Conservation (phyloP, 2,888 invertebrate species). For the Oxystoma pomonae region DNA sequence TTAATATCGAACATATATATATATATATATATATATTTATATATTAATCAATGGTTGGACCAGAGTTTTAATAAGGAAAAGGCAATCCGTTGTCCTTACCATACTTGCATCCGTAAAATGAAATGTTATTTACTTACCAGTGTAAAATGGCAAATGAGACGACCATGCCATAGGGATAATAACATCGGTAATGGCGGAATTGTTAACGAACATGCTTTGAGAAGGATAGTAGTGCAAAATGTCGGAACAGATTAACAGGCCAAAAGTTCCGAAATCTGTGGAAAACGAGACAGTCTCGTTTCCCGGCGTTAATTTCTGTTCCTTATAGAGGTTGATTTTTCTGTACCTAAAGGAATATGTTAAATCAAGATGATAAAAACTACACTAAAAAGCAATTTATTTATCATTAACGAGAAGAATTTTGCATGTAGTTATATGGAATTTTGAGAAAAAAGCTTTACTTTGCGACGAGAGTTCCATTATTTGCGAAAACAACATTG, state of each 20-base stretch:
- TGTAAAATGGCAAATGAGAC: slow-evolving; percentile 29
- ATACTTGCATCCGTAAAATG: too few species aligned
- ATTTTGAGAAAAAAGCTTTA: too few species aligned
- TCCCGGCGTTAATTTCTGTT: slow-evolving; percentile 30
- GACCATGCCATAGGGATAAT: slow-evolving; percentile 30
- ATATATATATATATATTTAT: too few species aligned
- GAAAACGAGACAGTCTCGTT: slow-evolving; percentile 26
- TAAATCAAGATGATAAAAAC: too few species aligned
- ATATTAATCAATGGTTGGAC: too few species aligned
- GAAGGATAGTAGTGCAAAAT: slow-evolving; percentile 30
- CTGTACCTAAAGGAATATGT: slow-evolving; percentile 31
- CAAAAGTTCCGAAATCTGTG: slow-evolving; percentile 34
- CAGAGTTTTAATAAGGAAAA: too few species aligned
- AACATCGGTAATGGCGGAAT: slow-evolving; percentile 26
- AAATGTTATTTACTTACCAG: slow-evolving; percentile 30
- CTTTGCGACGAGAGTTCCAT: slow-evolving; percentile 26
- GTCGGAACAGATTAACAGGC: slow-evolving; percentile 30
- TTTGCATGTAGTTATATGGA: too few species aligned
- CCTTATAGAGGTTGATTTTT: slow-evolving; percentile 32
- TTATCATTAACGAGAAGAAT: too few species aligned
- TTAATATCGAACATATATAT: too few species aligned
- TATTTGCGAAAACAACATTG: slow-evolving; percentile 28
- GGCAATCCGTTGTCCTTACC: too few species aligned
- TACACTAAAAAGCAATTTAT: too few species aligned
- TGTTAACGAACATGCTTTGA: slow-evolving; percentile 23